Percentiles rank a stretch among this genome's conserved stretches.
phyloP scores from a whole-genome alignment of 2,888 invertebrate species.

The Ellobium chinense region DNA sequence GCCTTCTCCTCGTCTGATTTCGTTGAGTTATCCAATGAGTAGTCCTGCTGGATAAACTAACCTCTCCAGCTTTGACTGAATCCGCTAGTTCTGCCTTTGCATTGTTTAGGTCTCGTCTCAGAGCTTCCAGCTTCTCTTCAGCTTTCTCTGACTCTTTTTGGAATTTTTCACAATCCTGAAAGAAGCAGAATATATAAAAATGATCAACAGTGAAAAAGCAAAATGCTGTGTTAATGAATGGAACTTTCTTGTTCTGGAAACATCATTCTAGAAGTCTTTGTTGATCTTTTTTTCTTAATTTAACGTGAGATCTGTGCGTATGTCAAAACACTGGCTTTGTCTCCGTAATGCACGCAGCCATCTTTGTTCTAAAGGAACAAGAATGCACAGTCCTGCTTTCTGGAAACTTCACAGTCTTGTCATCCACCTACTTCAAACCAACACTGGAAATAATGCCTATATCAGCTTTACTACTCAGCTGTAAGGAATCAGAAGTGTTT shows the following conservation, averaged over 20 bases:
- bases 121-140: conserved; percentile 45
- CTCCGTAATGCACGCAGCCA: background rate
- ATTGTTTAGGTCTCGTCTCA: conserved; percentile 42
- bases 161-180: conserved; percentile 44
- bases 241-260: too few species aligned
- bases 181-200: background rate
- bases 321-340: background rate
- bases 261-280: too few species aligned
- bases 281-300: too few species aligned
- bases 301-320: too few species aligned
- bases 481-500: too few species aligned
- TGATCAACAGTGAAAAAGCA: background rate
- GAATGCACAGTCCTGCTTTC: too few species aligned
- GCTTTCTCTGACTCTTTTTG: conserved; percentile 28
- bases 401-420: too few species aligned
- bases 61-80: conserved; percentile 8
- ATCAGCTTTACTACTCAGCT: too few species aligned
- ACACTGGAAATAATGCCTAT: too few species aligned
- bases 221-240: background rate
- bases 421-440: too few species aligned
- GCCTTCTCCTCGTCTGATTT: background rate
- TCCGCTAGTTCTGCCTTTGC: background rate
- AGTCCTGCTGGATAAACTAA: background rate
- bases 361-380: too few species aligned
- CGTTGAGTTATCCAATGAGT: background rate